These are phyloP conservation scores for Clavelina lepadiformis DNA, from an alignment of 23 tunicate species.

Conservation along the genomic window DNA sequence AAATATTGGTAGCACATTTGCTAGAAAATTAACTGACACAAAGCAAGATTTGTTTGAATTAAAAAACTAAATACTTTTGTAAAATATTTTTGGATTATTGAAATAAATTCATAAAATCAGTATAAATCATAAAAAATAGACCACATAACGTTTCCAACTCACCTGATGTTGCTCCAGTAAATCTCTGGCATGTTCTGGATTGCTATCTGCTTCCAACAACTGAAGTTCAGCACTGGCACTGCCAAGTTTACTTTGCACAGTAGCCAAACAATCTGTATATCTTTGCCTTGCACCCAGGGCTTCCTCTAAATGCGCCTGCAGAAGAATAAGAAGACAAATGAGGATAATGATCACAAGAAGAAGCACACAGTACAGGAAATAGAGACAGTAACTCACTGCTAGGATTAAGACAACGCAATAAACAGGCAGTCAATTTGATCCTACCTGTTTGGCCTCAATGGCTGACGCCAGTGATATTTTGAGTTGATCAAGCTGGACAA, in stretches of 20 bases:
- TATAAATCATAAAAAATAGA: neutral
- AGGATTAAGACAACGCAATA: too few species aligned
- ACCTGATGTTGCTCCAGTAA: conserved; percentile 75
- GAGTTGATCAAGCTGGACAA: conserved; percentile 40
- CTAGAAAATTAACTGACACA: neutral
- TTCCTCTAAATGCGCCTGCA: conserved; percentile 48
- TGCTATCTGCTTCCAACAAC: conserved; percentile 81
- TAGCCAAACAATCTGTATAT: conserved; percentile 51
- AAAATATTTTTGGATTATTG: neutral
- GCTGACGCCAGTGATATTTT: conserved; percentile 29
- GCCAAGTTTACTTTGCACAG: conserved; percentile 76
- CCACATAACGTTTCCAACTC: neutral
- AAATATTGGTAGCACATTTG: too few species aligned
- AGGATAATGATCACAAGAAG: neutral
- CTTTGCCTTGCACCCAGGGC: conserved; percentile 61
- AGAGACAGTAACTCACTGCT: too few species aligned
- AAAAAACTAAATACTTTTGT: neutral
- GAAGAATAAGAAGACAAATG: neutral
- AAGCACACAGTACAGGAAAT: neutral
- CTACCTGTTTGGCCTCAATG: conserved; percentile 66
- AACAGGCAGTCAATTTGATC: neutral
- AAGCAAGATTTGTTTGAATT: neutral
- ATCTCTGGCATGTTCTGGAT: conserved; percentile 76
- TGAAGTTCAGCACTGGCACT: conserved; percentile 87
- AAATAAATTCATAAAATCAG: too few species aligned